These are phyloP conservation scores for Mimumesa dahlbomi DNA, from an alignment of 2,888 invertebrate species.

Conservation along the genomic window DNA sequence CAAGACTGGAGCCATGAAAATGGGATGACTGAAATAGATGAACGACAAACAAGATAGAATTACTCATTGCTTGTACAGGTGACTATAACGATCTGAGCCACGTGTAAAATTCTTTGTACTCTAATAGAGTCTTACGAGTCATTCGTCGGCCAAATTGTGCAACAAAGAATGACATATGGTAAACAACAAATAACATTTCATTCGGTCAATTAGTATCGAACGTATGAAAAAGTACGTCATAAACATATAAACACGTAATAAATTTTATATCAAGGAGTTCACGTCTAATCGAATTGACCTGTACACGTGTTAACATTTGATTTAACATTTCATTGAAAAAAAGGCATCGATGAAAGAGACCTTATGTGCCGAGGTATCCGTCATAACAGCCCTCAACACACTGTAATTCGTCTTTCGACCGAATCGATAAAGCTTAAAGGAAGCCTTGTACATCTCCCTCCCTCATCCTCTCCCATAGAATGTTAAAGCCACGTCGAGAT, in stretches of 20 bases:
- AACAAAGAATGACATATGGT: constrained; percentile 40
- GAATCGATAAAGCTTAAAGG: constrained; percentile 65
- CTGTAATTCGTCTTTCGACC: constrained; percentile 52
- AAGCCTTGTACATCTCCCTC: constrained; percentile 51
- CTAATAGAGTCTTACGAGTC: constrained; percentile 51
- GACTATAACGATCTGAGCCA: constrained; percentile 38
- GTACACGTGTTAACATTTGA: constrained; percentile 12
- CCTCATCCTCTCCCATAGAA: constrained; percentile 21
- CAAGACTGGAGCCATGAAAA: constrained; percentile 15
- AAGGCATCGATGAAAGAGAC: constrained; percentile 31
- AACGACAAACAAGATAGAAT: constrained; percentile 23
- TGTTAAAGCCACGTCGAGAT: constrained; percentile 50
- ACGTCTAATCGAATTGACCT: constrained; percentile 12
- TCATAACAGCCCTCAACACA: constrained; percentile 47
- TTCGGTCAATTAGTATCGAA: constrained; percentile 1
- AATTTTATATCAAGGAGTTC: too few relatives aligned
- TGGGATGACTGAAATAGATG: constrained; percentile 41
- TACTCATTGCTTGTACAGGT: constrained; percentile 41
- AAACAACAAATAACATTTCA: constrained; percentile 33
- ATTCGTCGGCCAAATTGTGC: constrained; percentile 41
- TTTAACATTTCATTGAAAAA: constrained; percentile 26
- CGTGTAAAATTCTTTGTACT: constrained; percentile 52
- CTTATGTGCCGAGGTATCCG: constrained; percentile 40
- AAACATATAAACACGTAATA: too few relatives aligned
- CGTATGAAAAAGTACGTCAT: neutral